phyloP scores from a whole-genome alignment of 2,888 invertebrate genomes.

The Microchrysa polita region DNA sequence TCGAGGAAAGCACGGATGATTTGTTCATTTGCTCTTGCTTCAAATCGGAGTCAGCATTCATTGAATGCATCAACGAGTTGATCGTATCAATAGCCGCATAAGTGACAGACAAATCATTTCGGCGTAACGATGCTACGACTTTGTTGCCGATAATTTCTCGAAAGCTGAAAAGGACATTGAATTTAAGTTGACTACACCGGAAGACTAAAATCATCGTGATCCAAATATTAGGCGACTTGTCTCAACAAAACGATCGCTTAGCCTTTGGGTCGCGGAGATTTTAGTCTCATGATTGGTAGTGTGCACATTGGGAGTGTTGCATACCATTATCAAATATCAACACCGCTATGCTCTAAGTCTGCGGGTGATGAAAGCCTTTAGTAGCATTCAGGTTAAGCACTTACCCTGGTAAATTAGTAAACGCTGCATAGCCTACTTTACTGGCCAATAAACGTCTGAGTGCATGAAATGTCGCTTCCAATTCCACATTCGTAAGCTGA shows the following conservation, averaged over 20 bases:
- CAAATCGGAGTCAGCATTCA: slow-evolving; percentile 95
- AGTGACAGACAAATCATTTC: slow-evolving; percentile 88
- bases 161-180: slow-evolving; percentile 69
- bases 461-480: slow-evolving; percentile 96
- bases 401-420: slow-evolving; percentile 88
- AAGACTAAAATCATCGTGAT: neutral
- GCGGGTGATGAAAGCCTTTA: neutral
- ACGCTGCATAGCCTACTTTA: slow-evolving; percentile 97
- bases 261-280: no score
- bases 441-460: slow-evolving; percentile 92
- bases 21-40: slow-evolving; percentile 98
- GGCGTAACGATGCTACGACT: slow-evolving; percentile 88
- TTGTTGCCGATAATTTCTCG: slow-evolving; percentile 94
- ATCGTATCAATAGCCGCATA: slow-evolving; percentile 98
- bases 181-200: neutral
- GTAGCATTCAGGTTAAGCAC: neutral
- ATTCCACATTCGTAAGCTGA: slow-evolving; percentile 72
- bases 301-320: no score
- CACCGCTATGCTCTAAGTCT: no score
- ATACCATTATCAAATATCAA: no score
- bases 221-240: neutral
- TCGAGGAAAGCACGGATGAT: slow-evolving; percentile 90
- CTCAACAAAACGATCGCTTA: no score
- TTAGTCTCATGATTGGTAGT: no score
- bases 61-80: slow-evolving; percentile 98